Base-by-base conservation (phyloP, 1,140 invertebrate genomes). In the Diorhabda elongata region DNA sequence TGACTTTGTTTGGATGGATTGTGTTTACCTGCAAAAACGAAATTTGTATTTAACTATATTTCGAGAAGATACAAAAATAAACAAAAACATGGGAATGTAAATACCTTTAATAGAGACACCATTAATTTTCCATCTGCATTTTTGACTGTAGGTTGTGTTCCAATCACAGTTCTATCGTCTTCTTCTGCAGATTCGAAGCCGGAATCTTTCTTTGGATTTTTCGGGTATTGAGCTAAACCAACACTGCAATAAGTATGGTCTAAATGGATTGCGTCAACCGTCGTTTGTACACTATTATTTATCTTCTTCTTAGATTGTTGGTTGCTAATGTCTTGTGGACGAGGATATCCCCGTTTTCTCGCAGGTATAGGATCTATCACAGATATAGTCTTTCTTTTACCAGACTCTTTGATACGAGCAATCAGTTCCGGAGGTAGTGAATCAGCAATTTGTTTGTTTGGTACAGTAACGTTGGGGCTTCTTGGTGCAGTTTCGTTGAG, bases 21-120 rank as follows among this genome's bases (percentile, higher is more conserved):
- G 74, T 79, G 57, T 77, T 76, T 44, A 69, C 64, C 68, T 74
- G 72, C 61, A 43, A 11, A 62, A 62, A 42, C 44, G 58, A 45
- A 71, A 68, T 59, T 44, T 65, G 45, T 75, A 75, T 8, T 43
- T 62, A 62, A 3, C 43, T 41, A 26, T 5, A 26, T 26, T 26
- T 26, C 26, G 26, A 26, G 26, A 26, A 26, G 26, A 26, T 26
- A 26, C 26, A 26, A 26, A 26, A 26, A 26, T 26, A 26, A 26
- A 26, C 26, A 26, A 26, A 26, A 26, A 26, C 26, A 26, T 26
- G 26, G 26, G 2, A 4, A 52, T 8, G 9, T 8, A 4, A 60
- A 61, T 70, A 76, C 74, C 73, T 80, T 81, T 11, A 81, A 66
- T n/a, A 81, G 47, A 2, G 80, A 81, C 0, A 81, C 76, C 80